Base-by-base conservation (phyloP, 2,888 invertebrate genomes). In the Ischnura elegans region DNA sequence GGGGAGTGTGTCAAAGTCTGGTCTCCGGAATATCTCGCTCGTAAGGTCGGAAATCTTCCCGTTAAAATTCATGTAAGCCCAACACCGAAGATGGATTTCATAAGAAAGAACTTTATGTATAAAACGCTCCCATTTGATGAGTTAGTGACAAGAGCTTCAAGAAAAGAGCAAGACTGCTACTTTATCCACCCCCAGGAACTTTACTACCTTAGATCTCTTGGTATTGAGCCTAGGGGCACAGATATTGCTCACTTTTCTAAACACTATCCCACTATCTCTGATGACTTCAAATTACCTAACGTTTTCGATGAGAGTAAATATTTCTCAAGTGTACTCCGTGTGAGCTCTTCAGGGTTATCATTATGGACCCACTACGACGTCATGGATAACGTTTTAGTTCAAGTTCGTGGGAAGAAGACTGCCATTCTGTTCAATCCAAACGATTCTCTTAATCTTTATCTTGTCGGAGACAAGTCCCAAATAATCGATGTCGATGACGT, bases 351-450 rank as follows among this genome's bases (percentile, higher is more conserved):
- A 66, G 95, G 95, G 25, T 94, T 96, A 29, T 96, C 96, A 94
- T 95, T 97, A 42, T 97, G 97, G 97, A 97, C 97, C 6, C 97
- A 97, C 95, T 97, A 97, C 95, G 97, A 97, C 95, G 96, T 96
- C 0, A 96, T 97, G 96, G 97, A 97, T 95, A 97, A 97, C 94
- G 95, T 97, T 36, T 95, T 97, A 86, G 96, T 97, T 93, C 97
- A 97, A 95, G 95, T 97, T 2, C 95, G 94, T 93, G 97, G 97
- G 5, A 94, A 95, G 46, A 97, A 97, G 94, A 94, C 96, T 93
- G 96, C 96, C 8, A 96, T 96, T 25, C 95, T 97, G 42, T 97
- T 96, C 94, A 95, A 95, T 93, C 97, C 97, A 3, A 94, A 94
- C 36, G 96, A 97, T 95, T 96, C 96, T 2, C 95, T 96, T 36